Evolutionary conservation across 2,797 vertebrate genomes (phyloP).

Genomic region (Psittacula echo): DNA sequence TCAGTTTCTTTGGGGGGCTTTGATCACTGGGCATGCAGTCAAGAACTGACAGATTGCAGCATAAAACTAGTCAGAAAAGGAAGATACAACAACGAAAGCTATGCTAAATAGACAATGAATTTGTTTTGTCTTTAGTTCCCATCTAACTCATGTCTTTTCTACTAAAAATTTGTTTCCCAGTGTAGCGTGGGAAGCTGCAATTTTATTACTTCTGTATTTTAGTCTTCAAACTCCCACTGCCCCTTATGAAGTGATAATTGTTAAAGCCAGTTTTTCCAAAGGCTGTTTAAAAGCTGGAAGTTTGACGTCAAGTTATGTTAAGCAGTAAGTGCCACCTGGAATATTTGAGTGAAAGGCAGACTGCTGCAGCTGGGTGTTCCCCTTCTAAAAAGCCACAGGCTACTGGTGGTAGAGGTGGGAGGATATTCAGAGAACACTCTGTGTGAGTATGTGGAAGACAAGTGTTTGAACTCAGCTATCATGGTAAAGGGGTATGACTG

Average conservation of each 20-base stretch:
- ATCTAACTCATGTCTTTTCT: conserved; percentile 22
- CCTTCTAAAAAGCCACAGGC: not conserved
- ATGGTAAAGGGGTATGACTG: not conserved
- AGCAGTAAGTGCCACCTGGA: conserved; percentile 37
- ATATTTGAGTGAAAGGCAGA: conserved; percentile 37
- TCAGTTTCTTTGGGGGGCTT: not conserved
- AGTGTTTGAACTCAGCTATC: not conserved
- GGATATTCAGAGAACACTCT: not conserved
- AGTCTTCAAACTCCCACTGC: conserved; percentile 68
- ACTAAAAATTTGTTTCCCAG: conserved; percentile 32
- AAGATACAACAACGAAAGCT: conserved; percentile 24
- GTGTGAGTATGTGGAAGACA: not conserved
- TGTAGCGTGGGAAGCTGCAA: conserved; percentile 48
- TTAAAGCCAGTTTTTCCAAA: conserved; percentile 54
- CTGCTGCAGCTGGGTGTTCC: not conserved
- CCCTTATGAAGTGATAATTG: conserved; percentile 67
- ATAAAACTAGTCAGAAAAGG: conserved; percentile 1
- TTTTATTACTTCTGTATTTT: conserved; percentile 70
- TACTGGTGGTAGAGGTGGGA: not conserved
- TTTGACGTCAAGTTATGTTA: conserved; percentile 27
- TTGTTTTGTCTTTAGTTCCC: conserved; percentile 15
- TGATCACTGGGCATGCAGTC: not conserved
- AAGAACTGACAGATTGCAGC: not conserved
- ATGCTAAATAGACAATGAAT: conserved; percentile 33
- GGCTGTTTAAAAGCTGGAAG: conserved; percentile 50